Conservation (phyloP, 2,888 invertebrate species). For the Nebria salina region DNA sequence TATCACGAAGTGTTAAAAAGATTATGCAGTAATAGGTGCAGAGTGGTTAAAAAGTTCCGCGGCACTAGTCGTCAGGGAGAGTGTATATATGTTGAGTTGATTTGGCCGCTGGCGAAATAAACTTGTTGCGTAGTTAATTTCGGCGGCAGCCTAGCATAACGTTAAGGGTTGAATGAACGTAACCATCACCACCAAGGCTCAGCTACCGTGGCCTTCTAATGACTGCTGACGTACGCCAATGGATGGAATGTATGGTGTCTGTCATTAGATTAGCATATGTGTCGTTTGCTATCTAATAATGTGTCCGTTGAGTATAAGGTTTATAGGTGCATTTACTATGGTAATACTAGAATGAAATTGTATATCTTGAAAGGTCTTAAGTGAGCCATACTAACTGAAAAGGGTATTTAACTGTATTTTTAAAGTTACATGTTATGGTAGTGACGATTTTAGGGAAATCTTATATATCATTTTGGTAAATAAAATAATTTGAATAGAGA, state of each 20-base stretch:
- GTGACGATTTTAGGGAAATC: background rate
- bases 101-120: background rate
- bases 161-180: background rate
- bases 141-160: background rate
- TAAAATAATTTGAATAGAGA: too few relatives aligned
- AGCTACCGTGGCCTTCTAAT: background rate
- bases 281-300: background rate
- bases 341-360: background rate
- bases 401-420: background rate
- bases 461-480: too few relatives aligned
- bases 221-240: background rate
- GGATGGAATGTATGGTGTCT: background rate
- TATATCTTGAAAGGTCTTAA: background rate
- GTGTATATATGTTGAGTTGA: background rate
- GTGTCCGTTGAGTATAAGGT: background rate
- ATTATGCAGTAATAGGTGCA: background rate
- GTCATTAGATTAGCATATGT: constrained; percentile 1
- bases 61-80: background rate
- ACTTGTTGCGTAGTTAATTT: background rate
- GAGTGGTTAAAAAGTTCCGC: background rate
- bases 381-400: background rate
- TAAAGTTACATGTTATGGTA: background rate
- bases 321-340: background rate
- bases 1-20: background rate
- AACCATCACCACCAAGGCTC: background rate